Conservation (phyloP, 2,113 vertebrate genomes). For the Ranitomeya imitator region DNA sequence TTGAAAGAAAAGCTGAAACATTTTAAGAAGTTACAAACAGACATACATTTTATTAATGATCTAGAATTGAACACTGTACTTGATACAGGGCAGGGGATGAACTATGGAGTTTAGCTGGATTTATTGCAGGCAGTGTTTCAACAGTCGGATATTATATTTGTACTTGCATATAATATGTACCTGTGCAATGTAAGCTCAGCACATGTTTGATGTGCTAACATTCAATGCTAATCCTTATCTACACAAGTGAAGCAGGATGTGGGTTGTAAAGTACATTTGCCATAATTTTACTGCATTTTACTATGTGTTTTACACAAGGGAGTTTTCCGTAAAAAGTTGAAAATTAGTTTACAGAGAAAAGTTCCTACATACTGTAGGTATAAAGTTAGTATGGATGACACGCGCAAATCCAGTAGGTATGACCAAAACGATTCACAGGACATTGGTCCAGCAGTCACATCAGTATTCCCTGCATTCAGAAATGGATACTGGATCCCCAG, state of each 20-base stretch:
- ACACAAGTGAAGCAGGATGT: slow-evolving; percentile 41
- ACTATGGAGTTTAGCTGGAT: background rate
- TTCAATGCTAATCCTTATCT: slow-evolving; percentile 30
- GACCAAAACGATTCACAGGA: no score
- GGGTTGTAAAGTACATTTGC: slow-evolving; percentile 2
- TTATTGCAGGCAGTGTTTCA: background rate
- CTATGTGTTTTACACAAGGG: background rate
- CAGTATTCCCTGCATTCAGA: no score
- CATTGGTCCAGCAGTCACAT: no score
- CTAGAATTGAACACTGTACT: no score
- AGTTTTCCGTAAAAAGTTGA: background rate
- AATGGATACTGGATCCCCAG: no score
- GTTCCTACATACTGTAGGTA: background rate
- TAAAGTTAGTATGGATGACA: no score
- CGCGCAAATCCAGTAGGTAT: no score
- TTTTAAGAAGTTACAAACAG: no score
- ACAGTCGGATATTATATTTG: background rate
- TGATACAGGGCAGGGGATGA: no score
- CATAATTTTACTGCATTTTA: background rate
- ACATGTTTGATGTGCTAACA: slow-evolving; percentile 36
- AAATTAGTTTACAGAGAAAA: background rate
- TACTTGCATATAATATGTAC: background rate
- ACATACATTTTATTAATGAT: no score
- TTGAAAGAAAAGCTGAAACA: no score
- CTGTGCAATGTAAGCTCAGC: background rate